Evolutionary conservation across 2,113 vertebrate species (phyloP), one percentile per base, ranked within the genome.

Genomic region (Elgaria multicarinata): DNA sequence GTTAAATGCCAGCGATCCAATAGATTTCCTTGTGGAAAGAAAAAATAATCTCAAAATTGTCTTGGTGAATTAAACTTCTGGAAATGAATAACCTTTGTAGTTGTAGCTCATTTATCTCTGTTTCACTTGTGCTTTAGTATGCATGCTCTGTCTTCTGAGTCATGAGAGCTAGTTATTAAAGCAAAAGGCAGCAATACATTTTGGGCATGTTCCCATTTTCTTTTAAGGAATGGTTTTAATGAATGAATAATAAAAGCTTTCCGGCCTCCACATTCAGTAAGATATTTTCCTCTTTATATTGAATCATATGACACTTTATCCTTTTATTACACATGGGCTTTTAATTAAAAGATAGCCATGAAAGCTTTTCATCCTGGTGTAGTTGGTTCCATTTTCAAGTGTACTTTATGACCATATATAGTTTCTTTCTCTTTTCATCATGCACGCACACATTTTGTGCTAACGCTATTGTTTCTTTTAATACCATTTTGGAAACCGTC

Each of bases 151-250:
- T n/a, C 13, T 74, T 84, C 28, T 75, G 78, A 14, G 22, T 86
- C 24, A 53, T 46, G 69, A 82, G 90, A 89, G 6, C 50, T 50
- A 74, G 33, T 80, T 85, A 87, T 91, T 89, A 90, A 13, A 86
- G 75, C 12, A 53, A 81, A 90, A 92, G 87, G 26, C 0, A 74
- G 0, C 3, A 83, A 31, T n/a, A n/a, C 46, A 0, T 26, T 74
- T 10, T 24, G 72, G 26, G 28, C 14, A 36, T 46, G 2, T 28
- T 74, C 31, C 64, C 91, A 16, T 53, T 87, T 76, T 83, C 31
- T 90, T 92, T 85, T 91, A 82, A 92, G 12, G 5, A 92, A 69
- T 0, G 42, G 6, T 89, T 93, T 8, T 50, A 80, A 88, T 16
- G 75, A n/a, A 75, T 8, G 0, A 81, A 82, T 46, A 36, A 55